Percentiles rank a stretch among this genome's conserved stretches.
phyloP scores from a whole-genome alignment of 2,888 invertebrate genomes.

The Oscheius onirici region DNA sequence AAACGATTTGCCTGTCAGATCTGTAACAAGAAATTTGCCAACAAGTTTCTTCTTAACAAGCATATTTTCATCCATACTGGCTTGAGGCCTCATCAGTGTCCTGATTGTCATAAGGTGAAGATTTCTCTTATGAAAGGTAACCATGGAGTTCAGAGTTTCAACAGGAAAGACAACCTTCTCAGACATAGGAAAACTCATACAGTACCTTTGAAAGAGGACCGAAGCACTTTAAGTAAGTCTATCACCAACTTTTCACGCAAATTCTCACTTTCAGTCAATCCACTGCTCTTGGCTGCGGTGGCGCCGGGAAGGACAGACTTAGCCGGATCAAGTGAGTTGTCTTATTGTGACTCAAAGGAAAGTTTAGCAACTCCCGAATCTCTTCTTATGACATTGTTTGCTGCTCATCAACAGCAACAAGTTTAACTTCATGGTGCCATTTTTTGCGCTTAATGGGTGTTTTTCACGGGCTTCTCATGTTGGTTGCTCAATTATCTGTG shows the following conservation, averaged over 20 bases:
- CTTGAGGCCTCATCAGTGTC: conserved; percentile 32
- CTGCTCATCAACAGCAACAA: conserved; percentile 24
- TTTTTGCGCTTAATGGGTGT: neutral
- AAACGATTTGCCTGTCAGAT: conserved; percentile 29
- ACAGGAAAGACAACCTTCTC: conserved; percentile 34
- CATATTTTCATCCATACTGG: conserved; percentile 37
- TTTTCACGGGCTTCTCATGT: conserved; percentile 26
- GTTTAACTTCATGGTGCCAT: neutral
- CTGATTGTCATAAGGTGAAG: conserved; percentile 30
- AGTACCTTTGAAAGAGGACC: neutral
- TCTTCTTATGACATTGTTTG: conserved; percentile 23
- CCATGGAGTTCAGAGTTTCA: conserved; percentile 31
- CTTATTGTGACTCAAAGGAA: neutral
- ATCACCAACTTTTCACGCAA: no score
- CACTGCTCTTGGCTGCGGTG: neutral
- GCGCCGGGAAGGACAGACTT: neutral
- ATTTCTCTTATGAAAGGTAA: neutral
- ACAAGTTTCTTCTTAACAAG: conserved; percentile 35
- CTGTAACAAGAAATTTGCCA: conserved; percentile 33
- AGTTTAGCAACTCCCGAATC: conserved; percentile 23
- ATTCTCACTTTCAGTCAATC: neutral
- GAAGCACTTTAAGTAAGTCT: neutral
- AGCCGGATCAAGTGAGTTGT: neutral
- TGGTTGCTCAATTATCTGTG: neutral
- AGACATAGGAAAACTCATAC: conserved; percentile 29